Conservation (phyloP, 2,797 vertebrate genomes). For the Trachops cirrhosus region DNA sequence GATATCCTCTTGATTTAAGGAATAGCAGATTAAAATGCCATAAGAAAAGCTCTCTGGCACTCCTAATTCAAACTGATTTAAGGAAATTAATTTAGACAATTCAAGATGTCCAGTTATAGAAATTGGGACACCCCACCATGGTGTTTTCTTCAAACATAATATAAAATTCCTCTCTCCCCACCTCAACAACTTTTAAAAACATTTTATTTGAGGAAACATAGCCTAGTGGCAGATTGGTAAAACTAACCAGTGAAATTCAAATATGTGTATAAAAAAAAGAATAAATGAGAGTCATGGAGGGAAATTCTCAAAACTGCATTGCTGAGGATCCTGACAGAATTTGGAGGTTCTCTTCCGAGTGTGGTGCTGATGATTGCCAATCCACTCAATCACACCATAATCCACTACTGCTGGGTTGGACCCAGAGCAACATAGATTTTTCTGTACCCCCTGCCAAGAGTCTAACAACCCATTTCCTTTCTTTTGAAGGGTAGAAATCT, state of each 20-base stretch:
- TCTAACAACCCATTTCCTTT: conserved; percentile 72
- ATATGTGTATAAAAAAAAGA: neutral
- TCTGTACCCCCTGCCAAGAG: conserved; percentile 68
- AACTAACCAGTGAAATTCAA: neutral
- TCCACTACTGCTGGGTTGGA: conserved; percentile 60
- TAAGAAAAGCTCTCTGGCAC: neutral
- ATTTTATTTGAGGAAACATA: neutral
- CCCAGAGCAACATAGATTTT: conserved; percentile 74
- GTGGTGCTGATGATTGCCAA: conserved; percentile 32
- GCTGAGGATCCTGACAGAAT: neutral
- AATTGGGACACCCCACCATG: neutral
- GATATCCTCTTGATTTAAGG: neutral
- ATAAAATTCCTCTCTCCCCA: neutral
- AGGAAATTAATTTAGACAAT: neutral
- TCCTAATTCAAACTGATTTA: neutral
- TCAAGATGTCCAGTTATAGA: neutral
- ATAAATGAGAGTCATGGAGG: neutral
- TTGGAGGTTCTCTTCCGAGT: neutral
- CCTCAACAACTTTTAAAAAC: neutral
- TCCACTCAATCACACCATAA: conserved; percentile 71
- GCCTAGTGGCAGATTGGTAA: neutral
- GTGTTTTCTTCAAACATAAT: neutral
- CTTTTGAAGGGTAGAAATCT: conserved; percentile 74
- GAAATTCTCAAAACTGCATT: neutral
- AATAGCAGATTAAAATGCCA: neutral